phyloP scores from a whole-genome alignment of 2,888 invertebrate genomes.

The Masnerella sp. region DNA sequence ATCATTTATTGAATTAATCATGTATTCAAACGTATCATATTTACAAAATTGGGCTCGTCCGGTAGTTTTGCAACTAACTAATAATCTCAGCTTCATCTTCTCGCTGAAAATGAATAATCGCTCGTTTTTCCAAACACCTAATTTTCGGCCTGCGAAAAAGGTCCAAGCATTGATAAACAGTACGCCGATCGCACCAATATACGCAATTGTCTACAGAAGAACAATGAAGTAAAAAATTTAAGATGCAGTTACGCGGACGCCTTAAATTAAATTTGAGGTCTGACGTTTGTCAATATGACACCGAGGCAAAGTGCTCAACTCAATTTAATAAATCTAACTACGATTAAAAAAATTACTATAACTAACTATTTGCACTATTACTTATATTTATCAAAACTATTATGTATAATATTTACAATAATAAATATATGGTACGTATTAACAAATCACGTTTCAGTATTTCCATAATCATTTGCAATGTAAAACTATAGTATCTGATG shows the following conservation, averaged over 20 bases:
- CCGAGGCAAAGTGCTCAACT: too few species aligned
- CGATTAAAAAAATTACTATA: too few species aligned
- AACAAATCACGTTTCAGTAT: too few species aligned
- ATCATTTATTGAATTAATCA: constrained; percentile 14
- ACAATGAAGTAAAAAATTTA: background rate
- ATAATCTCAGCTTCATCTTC: constrained; percentile 8
- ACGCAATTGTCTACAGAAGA: background rate
- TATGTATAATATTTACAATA: too few species aligned
- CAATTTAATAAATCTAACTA: background rate
- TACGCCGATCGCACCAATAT: background rate
- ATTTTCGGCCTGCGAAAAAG: constrained; percentile 15
- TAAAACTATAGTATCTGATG: too few species aligned
- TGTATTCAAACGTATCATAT: constrained; percentile 10
- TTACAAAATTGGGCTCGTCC: constrained; percentile 12
- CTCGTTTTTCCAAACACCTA: background rate
- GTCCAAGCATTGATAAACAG: background rate
- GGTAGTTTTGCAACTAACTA: constrained; percentile 5
- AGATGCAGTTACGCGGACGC: background rate
- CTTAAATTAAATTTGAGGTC: background rate
- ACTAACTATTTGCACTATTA: background rate
- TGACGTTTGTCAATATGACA: background rate
- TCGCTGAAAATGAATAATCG: constrained; percentile 3
- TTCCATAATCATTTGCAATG: too few species aligned
- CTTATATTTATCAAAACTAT: constrained; percentile 9
- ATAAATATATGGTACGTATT: too few species aligned